Evolutionary conservation across 1,140 invertebrate species (phyloP).

Genomic region (Andrena cerasifolii): DNA sequence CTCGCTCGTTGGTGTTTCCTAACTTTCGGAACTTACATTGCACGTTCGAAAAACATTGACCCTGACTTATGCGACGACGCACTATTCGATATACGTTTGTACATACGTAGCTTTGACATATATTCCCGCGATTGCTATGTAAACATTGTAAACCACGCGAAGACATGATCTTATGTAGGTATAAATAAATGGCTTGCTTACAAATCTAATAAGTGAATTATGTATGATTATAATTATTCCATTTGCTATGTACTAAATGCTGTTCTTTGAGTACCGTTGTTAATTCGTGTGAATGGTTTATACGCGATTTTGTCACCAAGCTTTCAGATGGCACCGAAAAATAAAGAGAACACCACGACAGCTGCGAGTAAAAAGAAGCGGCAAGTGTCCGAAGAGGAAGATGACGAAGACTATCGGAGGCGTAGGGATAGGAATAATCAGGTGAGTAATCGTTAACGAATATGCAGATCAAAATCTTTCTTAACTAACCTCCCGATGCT

Average conservation of each 20-base stretch:
- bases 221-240: too few relatives aligned
- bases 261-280: too few relatives aligned
- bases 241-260: too few relatives aligned
- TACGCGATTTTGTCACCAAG: too few relatives aligned
- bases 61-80: conserved; percentile 28
- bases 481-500: background rate
- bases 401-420: conserved; percentile 90
- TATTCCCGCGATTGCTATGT: too few relatives aligned
- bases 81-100: conserved; percentile 17
- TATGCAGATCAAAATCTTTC: conserved; percentile 6
- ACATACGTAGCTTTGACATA: too few relatives aligned
- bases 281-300: too few relatives aligned
- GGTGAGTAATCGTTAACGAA: conserved; percentile 75
- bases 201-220: too few relatives aligned
- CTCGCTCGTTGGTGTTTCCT: background rate
- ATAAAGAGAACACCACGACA: conserved; percentile 74
- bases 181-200: too few relatives aligned
- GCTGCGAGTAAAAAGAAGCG: conserved; percentile 70
- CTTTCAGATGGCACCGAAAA: conserved; percentile 81
- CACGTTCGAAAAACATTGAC: conserved; percentile 61
- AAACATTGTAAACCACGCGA: too few relatives aligned
- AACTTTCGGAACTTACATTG: conserved; percentile 21
- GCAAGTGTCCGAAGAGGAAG: conserved; percentile 84
- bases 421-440: conserved; percentile 93
- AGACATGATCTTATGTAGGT: too few relatives aligned